Base-by-base conservation (phyloP, 2,113 vertebrate genomes). In the Cyprinus carpio region DNA sequence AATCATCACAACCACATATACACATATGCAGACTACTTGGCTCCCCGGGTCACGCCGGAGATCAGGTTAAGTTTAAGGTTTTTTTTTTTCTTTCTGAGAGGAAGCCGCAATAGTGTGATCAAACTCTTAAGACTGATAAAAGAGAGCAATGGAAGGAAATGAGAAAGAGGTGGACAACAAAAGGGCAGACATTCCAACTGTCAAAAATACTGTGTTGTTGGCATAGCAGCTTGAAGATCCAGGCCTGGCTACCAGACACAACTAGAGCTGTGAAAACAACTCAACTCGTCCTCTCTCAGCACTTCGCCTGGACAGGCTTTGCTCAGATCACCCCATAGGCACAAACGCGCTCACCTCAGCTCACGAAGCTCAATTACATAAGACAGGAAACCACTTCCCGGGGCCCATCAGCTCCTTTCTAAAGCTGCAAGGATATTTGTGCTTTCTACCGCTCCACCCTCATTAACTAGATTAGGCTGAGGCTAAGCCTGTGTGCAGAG, bases 141-240 rank as follows among this genome's bases (percentile, higher is more conserved):
- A 64, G 5, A 75, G 8, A 25, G 10, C 54, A 25, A 83, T 18
- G 9, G 9, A 1, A 16, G 20, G 16, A 23, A 77, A 18, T 76
- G 8, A 65, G 20, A 84, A 37, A 76, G 37, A 18, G 75, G 58
- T 1, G 4, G n/a, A 60, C 49, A 80, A 58, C 65, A 71, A 72
- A 76, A 71, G 49, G 62, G 65, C 64, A 54, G 75, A 85, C 84
- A 85, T 85, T 85, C 84, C 84, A 81, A 54, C 84, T 81, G 84
- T 80, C 51, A 0, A 72, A 56, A 40, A 29, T 85, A 46, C 18
- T 79, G 40, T 71, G 67, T 31, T 76, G 23, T 40, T 56, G 27
- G 75, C 10, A 58, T 85, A 46, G 65, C 34, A 72, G 77, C 49
- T 72, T 10, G 12, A 58, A 72, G 76, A 46, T 80, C 27, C 79